Conservation (phyloP, 2,113 vertebrate genomes). For the Gymnocephalus cernua region DNA sequence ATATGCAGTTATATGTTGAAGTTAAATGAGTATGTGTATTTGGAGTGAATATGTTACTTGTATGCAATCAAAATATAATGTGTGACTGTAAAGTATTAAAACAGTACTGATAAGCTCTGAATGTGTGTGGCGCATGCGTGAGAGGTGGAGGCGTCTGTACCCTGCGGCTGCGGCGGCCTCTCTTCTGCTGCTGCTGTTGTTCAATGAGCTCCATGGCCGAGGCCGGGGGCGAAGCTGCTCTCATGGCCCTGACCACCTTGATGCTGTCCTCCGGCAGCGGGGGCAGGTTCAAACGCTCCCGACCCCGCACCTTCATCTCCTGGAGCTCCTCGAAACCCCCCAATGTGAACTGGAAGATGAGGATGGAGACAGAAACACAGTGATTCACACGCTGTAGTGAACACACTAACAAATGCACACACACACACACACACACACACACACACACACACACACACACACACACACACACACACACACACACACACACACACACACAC, state of each 20-base stretch:
- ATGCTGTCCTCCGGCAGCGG: constrained; percentile 95
- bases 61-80: no score
- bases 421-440: background rate
- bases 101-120: background rate
- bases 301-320: constrained; percentile 87
- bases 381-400: background rate
- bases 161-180: constrained; percentile 92
- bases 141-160: constrained; percentile 73
- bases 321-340: constrained; percentile 95
- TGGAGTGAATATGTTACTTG: background rate
- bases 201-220: constrained; percentile 93
- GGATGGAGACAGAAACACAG: background rate
- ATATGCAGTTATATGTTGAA: background rate
- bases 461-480: background rate
- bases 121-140: background rate
- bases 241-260: constrained; percentile 93
- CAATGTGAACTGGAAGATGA: constrained; percentile 88
- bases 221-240: constrained; percentile 92
- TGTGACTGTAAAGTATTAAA: background rate
- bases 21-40: background rate
- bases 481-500: background rate
- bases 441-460: background rate
- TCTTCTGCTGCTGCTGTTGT: constrained; percentile 91
- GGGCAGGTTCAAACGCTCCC: constrained; percentile 86
- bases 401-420: background rate